phyloP scores from a whole-genome alignment of 2,888 invertebrate genomes.

The Yponomeuta plumbellus region DNA sequence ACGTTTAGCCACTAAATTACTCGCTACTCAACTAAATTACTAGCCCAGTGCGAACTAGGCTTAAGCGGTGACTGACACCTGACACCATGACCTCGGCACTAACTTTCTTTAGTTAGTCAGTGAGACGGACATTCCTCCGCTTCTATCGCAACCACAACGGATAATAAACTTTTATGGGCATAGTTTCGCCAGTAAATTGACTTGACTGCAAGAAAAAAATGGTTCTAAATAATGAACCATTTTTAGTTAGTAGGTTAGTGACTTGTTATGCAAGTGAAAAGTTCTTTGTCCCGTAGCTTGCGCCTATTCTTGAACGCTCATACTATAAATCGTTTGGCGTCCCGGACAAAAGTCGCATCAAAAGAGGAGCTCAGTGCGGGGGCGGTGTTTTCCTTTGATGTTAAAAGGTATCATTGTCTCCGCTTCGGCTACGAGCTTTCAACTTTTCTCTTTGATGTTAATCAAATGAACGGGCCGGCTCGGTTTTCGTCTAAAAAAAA shows the following conservation, averaged over 20 bases:
- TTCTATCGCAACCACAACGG: not conserved
- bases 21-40: no score
- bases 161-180: not conserved
- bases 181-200: not conserved
- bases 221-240: no score
- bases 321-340: conserved; percentile 19
- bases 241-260: not conserved
- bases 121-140: not conserved
- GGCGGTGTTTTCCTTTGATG: conserved; percentile 54
- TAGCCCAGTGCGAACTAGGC: no score
- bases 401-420: conserved; percentile 63
- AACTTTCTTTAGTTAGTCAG: not conserved
- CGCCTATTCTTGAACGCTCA: conserved; percentile 16
- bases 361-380: conserved; percentile 38
- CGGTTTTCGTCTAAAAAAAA: conserved; percentile 45
- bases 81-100: not conserved
- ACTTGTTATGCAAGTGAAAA: conserved; percentile 36
- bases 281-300: conserved; percentile 29
- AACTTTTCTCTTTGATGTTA: conserved; percentile 62
- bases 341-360: conserved; percentile 16
- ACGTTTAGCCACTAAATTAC: no score
- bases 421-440: conserved; percentile 56
- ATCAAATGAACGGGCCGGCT: conserved; percentile 57
- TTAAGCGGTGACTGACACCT: not conserved
- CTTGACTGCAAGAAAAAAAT: no score